Percentiles rank a stretch among this genome's conserved stretches.
Conservation (phyloP, 2,888 invertebrate species). For the Tuta absoluta region DNA sequence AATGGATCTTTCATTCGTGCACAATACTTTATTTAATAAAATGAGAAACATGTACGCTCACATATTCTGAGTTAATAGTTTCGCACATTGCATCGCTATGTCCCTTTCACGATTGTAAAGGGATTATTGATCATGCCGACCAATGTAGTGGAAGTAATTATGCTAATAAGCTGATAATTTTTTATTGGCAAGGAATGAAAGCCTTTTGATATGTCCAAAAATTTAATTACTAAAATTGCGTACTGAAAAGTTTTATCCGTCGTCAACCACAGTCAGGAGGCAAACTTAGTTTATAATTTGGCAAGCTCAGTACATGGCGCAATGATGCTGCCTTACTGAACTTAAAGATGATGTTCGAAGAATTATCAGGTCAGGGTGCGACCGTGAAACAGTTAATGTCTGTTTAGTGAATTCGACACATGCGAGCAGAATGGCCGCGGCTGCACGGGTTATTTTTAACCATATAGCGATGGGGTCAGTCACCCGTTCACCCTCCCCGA, state of each 20-base stretch:
- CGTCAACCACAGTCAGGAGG: neutral
- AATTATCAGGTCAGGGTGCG: conserved; percentile 76
- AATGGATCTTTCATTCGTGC: conserved; percentile 22
- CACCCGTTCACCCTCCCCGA: conserved; percentile 74
- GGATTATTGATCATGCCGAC: conserved; percentile 8
- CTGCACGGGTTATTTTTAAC: conserved; percentile 78
- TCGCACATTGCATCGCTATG: neutral
- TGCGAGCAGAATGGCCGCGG: conserved; percentile 78
- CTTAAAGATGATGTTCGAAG: conserved; percentile 51
- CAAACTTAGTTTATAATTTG: neutral
- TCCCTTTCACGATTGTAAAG: neutral
- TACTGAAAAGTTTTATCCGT: neutral
- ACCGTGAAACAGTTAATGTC: conserved; percentile 79
- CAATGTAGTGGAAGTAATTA: conserved; percentile 9
- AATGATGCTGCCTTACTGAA: conserved; percentile 1
- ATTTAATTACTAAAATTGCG: neutral
- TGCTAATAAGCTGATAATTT: conserved; percentile 1
- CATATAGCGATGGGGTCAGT: conserved; percentile 77
- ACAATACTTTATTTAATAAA: conserved; percentile 16
- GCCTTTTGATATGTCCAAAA: neutral
- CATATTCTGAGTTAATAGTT: neutral
- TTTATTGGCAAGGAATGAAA: neutral
- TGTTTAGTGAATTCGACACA: conserved; percentile 80
- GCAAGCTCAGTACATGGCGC: neutral
- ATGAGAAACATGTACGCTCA: conserved; percentile 5